These are phyloP conservation scores for Probosciger aterrimus DNA, from an alignment of 2,113 vertebrate genomes.

Conservation along the genomic window DNA sequence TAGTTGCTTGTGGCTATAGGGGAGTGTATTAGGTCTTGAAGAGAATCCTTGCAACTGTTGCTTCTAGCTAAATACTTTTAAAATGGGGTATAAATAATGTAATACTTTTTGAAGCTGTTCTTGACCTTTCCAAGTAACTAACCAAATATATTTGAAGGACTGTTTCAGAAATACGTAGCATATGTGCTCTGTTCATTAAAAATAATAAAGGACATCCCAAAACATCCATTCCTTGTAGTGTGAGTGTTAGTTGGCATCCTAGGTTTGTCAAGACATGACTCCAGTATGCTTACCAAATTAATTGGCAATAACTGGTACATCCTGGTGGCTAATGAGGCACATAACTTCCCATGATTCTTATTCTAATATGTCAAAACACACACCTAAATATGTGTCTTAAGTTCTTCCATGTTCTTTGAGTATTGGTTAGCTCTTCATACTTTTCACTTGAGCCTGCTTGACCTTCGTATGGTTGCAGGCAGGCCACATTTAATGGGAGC, in stretches of 20 bases:
- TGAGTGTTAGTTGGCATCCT: neutral
- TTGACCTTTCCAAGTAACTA: neutral
- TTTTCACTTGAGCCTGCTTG: neutral
- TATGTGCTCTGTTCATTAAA: neutral
- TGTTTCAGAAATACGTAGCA: neutral
- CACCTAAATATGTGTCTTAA: neutral
- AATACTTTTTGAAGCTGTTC: neutral
- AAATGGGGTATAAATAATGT: neutral
- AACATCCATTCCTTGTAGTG: neutral
- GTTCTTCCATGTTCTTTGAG: neutral
- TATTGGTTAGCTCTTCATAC: neutral
- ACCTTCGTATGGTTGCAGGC: neutral
- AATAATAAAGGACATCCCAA: neutral
- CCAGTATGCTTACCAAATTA: neutral
- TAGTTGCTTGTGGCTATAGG: neutral
- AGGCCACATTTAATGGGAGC: neutral
- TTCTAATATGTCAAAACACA: neutral
- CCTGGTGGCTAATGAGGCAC: neutral
- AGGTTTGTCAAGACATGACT: neutral
- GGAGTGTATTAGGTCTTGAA: neutral
- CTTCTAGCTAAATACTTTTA: neutral
- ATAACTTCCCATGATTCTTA: neutral
- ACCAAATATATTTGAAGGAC: neutral
- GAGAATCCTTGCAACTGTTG: neutral
- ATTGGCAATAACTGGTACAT: neutral